Evolutionary conservation across 2,797 vertebrate genomes (phyloP), one percentile per base, ranked within the genome.

Genomic region (Varecia variegata): DNA sequence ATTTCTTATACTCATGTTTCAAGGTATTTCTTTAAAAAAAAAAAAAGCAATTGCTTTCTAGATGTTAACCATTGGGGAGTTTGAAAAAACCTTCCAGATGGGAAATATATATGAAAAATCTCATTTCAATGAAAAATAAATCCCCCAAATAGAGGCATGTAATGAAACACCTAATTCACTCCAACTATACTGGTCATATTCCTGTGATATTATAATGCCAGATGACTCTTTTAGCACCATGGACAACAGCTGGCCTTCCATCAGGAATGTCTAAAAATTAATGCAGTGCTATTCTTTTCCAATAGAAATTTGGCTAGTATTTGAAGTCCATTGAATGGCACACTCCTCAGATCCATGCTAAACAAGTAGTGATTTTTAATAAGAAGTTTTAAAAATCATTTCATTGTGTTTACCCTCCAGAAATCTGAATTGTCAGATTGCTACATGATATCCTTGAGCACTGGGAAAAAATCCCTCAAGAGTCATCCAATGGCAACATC

Each of bases 41-140:
- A 94, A 94, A 89, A 79, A 96, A 96, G 94, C 89, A 97, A 97
- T 98, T 97, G 87, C 93, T 97, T 98, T 97, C 95, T 98, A 97
- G 96, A 98, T 89, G 74, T 94, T 96, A 98, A 97, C 98, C 96
- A 96, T 83, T 97, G 94, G 89, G 95, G 96, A 97, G 90, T 92
- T 93, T 38, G 25, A 40, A 65, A 70, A 98, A 94, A 95, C 82
- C 96, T 97, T 98, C 97, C 97, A 98, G 97, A 97, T 98, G 98
- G 96, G 95, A 98, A 97, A 92, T 96, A 96, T 95, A 90, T 97
- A 96, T 98, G 97, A 98, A 98, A 98, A 98, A 98, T 97, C 95
- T 98, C 96, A 95, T 97, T 93, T 96, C 94, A 81, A 97, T 91
- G 94, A 98, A 98, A 98, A 98, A 98, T 98, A 98, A 98, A 98